phyloP scores from a whole-genome alignment of 2,797 vertebrate genomes.

The Jordanella pulchra region DNA sequence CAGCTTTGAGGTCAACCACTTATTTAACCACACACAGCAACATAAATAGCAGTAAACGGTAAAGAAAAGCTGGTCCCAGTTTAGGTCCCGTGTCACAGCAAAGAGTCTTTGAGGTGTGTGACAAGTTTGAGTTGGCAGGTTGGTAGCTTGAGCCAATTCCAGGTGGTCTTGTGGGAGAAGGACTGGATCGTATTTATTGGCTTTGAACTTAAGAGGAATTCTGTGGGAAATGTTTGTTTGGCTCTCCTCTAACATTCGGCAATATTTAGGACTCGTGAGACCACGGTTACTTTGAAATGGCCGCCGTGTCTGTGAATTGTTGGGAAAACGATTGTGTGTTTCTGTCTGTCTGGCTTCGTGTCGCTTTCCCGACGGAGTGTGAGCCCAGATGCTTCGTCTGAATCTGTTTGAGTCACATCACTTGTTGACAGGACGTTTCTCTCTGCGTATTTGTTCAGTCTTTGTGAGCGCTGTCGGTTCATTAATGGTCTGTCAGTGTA shows the following conservation, averaged over 20 bases:
- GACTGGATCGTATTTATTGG: constrained; percentile 49
- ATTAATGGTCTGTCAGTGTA: constrained; percentile 43
- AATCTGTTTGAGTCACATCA: constrained; percentile 57
- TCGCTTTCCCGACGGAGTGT: constrained; percentile 45
- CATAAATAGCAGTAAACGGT: constrained; percentile 42
- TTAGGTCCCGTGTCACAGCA: constrained; percentile 35
- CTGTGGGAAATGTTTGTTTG: constrained; percentile 70
- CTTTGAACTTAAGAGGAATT: constrained; percentile 62
- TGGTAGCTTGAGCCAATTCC: constrained; percentile 31
- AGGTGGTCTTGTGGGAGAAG: constrained; percentile 37
- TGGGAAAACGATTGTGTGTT: constrained; percentile 57
- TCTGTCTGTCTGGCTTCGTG: constrained; percentile 54
- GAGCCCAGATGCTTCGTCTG: constrained; percentile 55
- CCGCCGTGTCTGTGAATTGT: constrained; percentile 53
- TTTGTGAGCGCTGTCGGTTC: constrained; percentile 42
- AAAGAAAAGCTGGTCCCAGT: constrained; percentile 29
- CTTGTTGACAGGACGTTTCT: constrained; percentile 48
- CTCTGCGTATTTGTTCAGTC: constrained; percentile 50
- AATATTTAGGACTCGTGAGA: constrained; percentile 65
- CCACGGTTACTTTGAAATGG: constrained; percentile 64
- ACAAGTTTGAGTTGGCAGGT: constrained; percentile 44
- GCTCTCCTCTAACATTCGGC: constrained; percentile 49
- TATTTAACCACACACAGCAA: constrained; percentile 35
- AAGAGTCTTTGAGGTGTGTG: constrained; percentile 29
- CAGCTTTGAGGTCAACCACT: constrained; percentile 33